Evolutionary conservation across 2,113 vertebrate genomes (phyloP), one percentile per base, ranked within the genome.

Genomic region (Uria lomvia): DNA sequence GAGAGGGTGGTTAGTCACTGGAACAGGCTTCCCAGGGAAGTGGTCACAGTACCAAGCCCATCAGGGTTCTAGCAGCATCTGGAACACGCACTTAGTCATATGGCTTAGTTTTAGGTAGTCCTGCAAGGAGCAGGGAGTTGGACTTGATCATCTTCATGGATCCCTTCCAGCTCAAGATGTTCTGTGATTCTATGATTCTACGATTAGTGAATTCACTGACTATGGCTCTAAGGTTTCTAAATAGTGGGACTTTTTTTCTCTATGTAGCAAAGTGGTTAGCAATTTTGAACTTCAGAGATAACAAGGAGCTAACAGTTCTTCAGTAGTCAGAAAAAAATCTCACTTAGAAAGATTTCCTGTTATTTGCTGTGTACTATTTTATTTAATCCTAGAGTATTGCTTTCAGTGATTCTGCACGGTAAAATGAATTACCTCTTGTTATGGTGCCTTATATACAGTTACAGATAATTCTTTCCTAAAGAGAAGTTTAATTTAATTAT

Each of bases 81-180:
- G 15, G 2, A 26, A 5, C 5, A 49, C 3, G 2, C 1, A 23
- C 8, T 50, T 6, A 32, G 38, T 18, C 8, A 26, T 20, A 6
- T 12, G 3, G 4, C 27, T 88, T 18, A 53, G 3, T 27, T 77
- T 30, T 53, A 59, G 2, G 16, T 30, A 73, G 34, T 67, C 34
- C 14, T 45, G 14, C 15, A 16, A 83, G 8, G 13, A 74, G 8
- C 20, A 63, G 6, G 8, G 13, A 55, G 8, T 10, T 77, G 65
- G 23, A 32, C 27, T 43, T 8, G 2, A 14, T 42, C 15, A 50
- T n/a, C 16, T 15, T 67, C 5, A 10, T 27, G 7, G 6, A 4
- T 50, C 24, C 5, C 6, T 45, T n/a, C 6, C 17, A 10, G 5
- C 14, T 18, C 3, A 4, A 75, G 5, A 19, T 29, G 9, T 8